Percentiles rank a stretch among this genome's conserved stretches.
Evolutionary conservation across 2,888 invertebrate genomes (phyloP).

Genomic region (Axea sp.): DNA sequence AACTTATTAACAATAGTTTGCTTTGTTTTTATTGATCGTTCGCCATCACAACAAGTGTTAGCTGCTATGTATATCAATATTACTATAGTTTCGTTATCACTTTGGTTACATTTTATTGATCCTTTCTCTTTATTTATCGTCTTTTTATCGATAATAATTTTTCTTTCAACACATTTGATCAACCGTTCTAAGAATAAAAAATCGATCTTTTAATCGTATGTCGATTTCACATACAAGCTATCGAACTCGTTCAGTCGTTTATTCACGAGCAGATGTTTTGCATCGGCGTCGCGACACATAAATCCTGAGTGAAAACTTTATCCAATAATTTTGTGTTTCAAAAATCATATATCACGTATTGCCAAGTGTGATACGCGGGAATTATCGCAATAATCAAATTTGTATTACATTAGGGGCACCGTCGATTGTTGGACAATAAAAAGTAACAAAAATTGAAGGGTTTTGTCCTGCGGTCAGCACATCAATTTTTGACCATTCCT

Average conservation of each 20-base stretch:
- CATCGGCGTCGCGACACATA: slow-evolving; percentile 33
- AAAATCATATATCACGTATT: slow-evolving; percentile 47
- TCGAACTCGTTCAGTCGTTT: slow-evolving; percentile 39
- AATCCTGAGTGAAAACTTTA: slow-evolving; percentile 39
- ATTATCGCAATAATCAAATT: slow-evolving; percentile 50
- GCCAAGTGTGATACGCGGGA: slow-evolving; percentile 31
- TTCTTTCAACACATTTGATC: too few relatives aligned
- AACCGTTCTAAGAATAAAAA: too few relatives aligned
- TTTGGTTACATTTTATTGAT: too few relatives aligned
- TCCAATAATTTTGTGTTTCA: slow-evolving; percentile 49
- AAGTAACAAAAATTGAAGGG: slow-evolving; percentile 17
- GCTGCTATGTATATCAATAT: too few relatives aligned
- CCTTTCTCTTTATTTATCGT: too few relatives aligned
- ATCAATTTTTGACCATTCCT: slow-evolving; percentile 19
- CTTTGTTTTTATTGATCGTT: too few relatives aligned
- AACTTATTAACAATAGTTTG: too few relatives aligned
- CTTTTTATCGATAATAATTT: too few relatives aligned
- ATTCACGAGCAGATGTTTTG: slow-evolving; percentile 45
- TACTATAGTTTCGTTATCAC: too few relatives aligned
- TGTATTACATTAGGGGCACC: slow-evolving; percentile 32
- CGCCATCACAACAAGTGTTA: too few relatives aligned
- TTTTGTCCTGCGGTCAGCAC: slow-evolving; percentile 8
- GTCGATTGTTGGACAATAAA: slow-evolving; percentile 15
- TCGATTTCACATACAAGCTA: slow-evolving; percentile 38
- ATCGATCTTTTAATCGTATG: slow-evolving; percentile 62